Percentiles rank a stretch among this genome's conserved stretches.
These are phyloP conservation scores for Thinocorus orbignyianus DNA, from an alignment of 2,113 vertebrate genomes.

Conservation along the genomic window DNA sequence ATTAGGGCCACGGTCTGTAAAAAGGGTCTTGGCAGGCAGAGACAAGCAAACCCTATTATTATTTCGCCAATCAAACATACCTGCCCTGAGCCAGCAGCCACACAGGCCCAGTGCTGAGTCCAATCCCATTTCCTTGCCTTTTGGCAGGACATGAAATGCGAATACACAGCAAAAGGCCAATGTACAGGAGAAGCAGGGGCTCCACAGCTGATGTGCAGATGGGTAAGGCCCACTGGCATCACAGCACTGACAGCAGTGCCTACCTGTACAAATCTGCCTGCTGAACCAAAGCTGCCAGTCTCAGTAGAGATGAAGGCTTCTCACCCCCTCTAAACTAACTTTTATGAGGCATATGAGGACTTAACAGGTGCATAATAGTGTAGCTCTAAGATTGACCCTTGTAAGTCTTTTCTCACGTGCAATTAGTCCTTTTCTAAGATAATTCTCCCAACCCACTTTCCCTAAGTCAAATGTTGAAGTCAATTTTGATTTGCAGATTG, in stretches of 20 bases:
- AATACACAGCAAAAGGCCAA: not conserved
- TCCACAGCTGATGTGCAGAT: accelerated
- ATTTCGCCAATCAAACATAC: not conserved
- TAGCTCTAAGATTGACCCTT: not conserved
- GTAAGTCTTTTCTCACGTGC: not conserved
- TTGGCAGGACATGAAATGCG: not conserved
- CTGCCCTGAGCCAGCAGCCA: not conserved
- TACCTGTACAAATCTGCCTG: not conserved
- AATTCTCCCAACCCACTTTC: not conserved
- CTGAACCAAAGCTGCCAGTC: not conserved
- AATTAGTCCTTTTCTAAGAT: not conserved
- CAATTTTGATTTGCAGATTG: not conserved
- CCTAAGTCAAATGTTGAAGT: not conserved
- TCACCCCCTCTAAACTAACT: not conserved
- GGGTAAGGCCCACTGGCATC: not conserved
- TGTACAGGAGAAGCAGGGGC: not conserved
- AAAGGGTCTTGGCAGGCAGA: not conserved
- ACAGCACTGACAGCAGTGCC: not conserved
- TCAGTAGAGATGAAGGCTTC: not conserved
- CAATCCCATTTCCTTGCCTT: not conserved
- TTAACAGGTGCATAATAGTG: not conserved
- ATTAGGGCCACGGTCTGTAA: not conserved
- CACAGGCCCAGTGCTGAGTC: not conserved
- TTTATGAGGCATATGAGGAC: not conserved
- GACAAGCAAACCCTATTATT: not conserved